Base-by-base conservation (phyloP, 2,888 invertebrate species). In the Leptogaster cylindrica region DNA sequence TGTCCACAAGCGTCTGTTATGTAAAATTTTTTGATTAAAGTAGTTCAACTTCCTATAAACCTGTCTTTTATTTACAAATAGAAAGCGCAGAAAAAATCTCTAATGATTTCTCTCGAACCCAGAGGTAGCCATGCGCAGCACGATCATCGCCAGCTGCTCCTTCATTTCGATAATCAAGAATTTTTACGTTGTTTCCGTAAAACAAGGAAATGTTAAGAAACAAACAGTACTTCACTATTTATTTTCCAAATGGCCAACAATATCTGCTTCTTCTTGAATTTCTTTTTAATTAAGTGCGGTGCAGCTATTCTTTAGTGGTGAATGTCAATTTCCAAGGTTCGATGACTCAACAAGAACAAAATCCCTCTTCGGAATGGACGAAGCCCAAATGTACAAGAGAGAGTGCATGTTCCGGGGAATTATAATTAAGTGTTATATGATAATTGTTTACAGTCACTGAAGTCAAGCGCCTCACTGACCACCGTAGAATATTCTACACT, bases 391-490 rank as follows among this genome's bases (percentile, higher is more conserved):
- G n/a, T n/a, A n/a, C n/a, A n/a, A 2, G 18, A 48, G 16, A 27
- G 8, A 14, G 28, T 12, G 31, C 27, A 51, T 6, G 20, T 63
- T 63, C 44, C 33, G 28, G n/a, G 33, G 46, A 63, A 63, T 50
- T 51, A 41, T 69, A 69, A 69, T 69, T 67, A 69, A 69, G 67
- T 69, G 69, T 51, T 65, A 58, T 67, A 65, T 67, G 67, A 69
- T 69, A 69, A 69, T 69, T 69, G 69, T 69, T 69, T 61, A 69
- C 69, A 69, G 67, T 69, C 65, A 65, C 61, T 69, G 69, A 46
- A 58, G 52, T 58, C 16, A 23, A 23, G 3, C 7, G 46, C 27
- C 2, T 18, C 25, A 14, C 20, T 5, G n/a, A 16, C 18, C 31
- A 10, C 10, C 28, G 23, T 25, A 18, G 23, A 12, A 12, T 20